Evolutionary conservation across 2,888 invertebrate species (phyloP).

Genomic region (Cerastoderma edule): DNA sequence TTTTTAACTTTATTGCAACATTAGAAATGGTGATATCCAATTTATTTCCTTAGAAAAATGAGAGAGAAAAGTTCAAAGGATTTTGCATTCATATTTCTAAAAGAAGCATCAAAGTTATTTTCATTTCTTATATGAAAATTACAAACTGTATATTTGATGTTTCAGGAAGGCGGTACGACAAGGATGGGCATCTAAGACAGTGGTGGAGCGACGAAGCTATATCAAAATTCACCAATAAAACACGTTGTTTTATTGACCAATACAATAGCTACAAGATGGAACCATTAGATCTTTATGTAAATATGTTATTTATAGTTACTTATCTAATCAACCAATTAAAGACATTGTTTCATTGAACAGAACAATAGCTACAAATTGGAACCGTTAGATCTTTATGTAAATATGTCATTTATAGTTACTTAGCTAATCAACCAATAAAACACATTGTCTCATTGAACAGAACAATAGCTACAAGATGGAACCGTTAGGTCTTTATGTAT

Average conservation of each 20-base stretch:
- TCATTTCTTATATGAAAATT: no score
- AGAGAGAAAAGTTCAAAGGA: no score
- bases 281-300: constrained; percentile 84
- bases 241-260: constrained; percentile 95
- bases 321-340: constrained; percentile 93
- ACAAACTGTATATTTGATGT: neutral
- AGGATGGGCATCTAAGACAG: constrained; percentile 95
- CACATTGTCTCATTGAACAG: constrained; percentile 95
- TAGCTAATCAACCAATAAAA: constrained; percentile 93
- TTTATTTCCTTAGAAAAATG: no score
- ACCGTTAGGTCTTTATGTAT: constrained; percentile 84
- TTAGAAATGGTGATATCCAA: no score
- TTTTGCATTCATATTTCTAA: no score
- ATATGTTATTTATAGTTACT: neutral
- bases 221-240: constrained; percentile 92
- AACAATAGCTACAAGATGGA: constrained; percentile 90
- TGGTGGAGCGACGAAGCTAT: constrained; percentile 99
- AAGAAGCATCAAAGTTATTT: no score
- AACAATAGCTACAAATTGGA: constrained; percentile 90
- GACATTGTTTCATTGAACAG: constrained; percentile 94
- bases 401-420: neutral
- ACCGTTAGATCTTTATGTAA: constrained; percentile 84
- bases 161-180: constrained; percentile 95
- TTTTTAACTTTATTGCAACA: no score
- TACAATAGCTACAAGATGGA: constrained; percentile 90